Conservation (phyloP, 2,888 invertebrate genomes). For the Xanthia togata region DNA sequence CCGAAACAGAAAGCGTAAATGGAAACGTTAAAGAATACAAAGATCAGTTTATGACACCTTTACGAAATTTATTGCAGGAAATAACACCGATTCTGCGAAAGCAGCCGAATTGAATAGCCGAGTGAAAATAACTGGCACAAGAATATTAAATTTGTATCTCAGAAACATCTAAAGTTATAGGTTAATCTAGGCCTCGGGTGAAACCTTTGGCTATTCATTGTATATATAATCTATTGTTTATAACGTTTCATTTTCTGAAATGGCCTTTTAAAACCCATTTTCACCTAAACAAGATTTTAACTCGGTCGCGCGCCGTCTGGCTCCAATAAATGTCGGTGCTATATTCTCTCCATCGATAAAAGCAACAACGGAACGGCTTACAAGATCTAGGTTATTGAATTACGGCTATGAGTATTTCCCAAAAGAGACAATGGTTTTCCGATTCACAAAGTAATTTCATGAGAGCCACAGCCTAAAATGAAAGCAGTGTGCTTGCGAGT, state of each 20-base stretch:
- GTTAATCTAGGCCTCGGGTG: background rate
- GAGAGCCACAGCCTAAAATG: slow-evolving; percentile 4
- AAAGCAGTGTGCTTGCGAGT: background rate
- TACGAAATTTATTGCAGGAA: slow-evolving; percentile 44
- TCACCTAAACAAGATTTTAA: slow-evolving; percentile 27
- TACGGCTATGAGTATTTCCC: background rate
- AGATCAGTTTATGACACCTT: slow-evolving; percentile 39
- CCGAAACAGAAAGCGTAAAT: slow-evolving; percentile 31
- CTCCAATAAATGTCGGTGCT: background rate
- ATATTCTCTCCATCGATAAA: slow-evolving; percentile 2
- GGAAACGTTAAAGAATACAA: slow-evolving; percentile 29
- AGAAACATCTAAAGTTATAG: slow-evolving; percentile 9
- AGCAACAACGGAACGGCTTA: slow-evolving; percentile 1
- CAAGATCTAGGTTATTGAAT: slow-evolving; percentile 1
- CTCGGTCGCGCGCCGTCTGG: background rate
- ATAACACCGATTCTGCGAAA: slow-evolving; percentile 30
- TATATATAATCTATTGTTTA: slow-evolving; percentile 27
- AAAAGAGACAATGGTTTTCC: background rate
- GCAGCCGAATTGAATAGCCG: slow-evolving; percentile 4
- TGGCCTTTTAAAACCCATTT: slow-evolving; percentile 6
- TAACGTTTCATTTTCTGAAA: slow-evolving; percentile 27
- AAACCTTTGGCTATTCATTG: slow-evolving; percentile 17
- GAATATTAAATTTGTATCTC: slow-evolving; percentile 20
- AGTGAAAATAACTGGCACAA: slow-evolving; percentile 13
- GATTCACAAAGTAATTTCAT: slow-evolving; percentile 10